phyloP scores from a whole-genome alignment of 1,140 invertebrate species.

The Octopus sinensis region DNA sequence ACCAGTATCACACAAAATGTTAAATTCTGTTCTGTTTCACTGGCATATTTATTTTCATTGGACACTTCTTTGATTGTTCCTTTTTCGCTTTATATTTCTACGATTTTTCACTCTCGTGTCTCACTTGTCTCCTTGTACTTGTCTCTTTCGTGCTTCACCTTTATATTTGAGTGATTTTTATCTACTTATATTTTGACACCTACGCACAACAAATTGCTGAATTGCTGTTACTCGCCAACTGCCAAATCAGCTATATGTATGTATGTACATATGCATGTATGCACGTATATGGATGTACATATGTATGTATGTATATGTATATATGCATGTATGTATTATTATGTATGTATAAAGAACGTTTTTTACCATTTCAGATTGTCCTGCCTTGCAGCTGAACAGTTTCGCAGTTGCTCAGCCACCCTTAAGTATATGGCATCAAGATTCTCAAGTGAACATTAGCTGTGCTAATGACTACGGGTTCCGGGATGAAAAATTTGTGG shows the following conservation, averaged over 20 bases:
- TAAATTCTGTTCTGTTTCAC: too few species aligned
- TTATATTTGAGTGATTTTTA: too few species aligned
- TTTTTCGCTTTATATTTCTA: too few species aligned
- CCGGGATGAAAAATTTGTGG: neutral
- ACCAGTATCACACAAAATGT: too few species aligned
- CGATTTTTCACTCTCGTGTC: too few species aligned
- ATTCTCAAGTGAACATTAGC: neutral
- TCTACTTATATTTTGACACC: too few species aligned
- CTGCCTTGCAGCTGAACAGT: neutral
- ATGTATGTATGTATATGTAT: neutral
- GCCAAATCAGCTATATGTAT: neutral
- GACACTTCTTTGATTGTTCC: too few species aligned
- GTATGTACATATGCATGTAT: slow-evolving; percentile 4
- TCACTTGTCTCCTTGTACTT: too few species aligned
- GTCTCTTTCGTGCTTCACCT: too few species aligned
- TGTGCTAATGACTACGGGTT: neutral
- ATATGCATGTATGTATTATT: neutral
- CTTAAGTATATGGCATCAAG: neutral
- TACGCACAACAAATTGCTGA: too few species aligned
- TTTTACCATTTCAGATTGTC: neutral
- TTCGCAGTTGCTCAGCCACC: neutral
- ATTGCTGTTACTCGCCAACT: neutral
- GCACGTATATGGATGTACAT: neutral
- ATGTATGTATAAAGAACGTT: neutral
- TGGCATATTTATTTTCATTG: too few species aligned